A percentile compares a stretch with the other conserved stretches of the same genome.
These are phyloP conservation scores for Macheiramphus alcinus DNA, from an alignment of 2,113 vertebrate genomes.

Conservation along the genomic window DNA sequence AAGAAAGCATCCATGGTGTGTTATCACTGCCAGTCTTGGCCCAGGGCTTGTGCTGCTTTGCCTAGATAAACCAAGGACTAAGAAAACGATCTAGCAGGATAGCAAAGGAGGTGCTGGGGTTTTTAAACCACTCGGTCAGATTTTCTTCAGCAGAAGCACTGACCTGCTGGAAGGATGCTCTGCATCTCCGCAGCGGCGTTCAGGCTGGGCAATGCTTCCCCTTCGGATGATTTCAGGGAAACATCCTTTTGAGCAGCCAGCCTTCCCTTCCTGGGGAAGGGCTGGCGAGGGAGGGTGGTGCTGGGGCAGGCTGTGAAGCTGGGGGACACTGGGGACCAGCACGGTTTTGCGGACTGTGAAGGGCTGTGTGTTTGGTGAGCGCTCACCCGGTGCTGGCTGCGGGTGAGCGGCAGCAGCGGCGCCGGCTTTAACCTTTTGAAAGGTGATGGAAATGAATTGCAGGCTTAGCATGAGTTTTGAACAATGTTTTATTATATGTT, in stretches of 20 bases:
- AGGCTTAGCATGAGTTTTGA: slow-evolving; percentile 43
- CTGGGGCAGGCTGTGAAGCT: neutral
- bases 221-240: neutral
- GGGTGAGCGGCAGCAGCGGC: neutral
- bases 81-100: accelerated
- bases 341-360: accelerated
- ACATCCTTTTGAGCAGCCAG: neutral
- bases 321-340: neutral
- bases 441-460: neutral
- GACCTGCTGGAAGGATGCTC: neutral
- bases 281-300: neutral
- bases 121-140: neutral
- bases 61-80: neutral
- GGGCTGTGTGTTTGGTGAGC: neutral
- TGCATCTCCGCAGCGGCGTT: accelerated
- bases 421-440: neutral
- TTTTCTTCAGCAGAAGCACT: neutral
- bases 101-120: neutral
- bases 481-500: slow-evolving; percentile 78
- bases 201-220: neutral
- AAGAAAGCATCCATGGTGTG: neutral
- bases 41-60: neutral
- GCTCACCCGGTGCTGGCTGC: neutral
- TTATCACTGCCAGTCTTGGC: too few relatives aligned
- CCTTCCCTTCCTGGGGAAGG: neutral